A percentile compares a stretch with the other conserved stretches of the same genome.
phyloP scores from a whole-genome alignment of 2,113 vertebrate species.

The Notothenia rossii region DNA sequence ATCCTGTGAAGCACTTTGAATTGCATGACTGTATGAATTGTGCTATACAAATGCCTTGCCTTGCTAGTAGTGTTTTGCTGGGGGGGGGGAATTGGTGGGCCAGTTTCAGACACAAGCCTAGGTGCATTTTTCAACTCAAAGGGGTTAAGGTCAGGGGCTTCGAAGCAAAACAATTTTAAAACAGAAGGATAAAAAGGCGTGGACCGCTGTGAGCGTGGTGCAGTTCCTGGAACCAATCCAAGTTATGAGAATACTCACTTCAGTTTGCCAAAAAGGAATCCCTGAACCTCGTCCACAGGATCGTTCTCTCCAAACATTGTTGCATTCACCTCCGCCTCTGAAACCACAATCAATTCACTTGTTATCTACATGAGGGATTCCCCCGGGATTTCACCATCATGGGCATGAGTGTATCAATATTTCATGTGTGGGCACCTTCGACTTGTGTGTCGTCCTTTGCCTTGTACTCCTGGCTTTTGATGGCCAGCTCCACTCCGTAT shows the following conservation, averaged over 20 bases:
- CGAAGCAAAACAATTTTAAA: background rate
- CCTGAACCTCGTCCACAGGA: slow-evolving; percentile 97
- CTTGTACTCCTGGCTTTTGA: slow-evolving; percentile 99
- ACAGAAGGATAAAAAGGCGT: background rate
- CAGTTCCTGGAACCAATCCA: slow-evolving; percentile 48
- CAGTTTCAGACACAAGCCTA: too few relatives aligned
- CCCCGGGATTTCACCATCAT: slow-evolving; percentile 30
- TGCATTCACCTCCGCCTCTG: slow-evolving; percentile 91
- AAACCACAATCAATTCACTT: slow-evolving; percentile 66
- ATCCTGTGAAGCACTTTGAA: too few relatives aligned
- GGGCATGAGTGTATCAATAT: background rate
- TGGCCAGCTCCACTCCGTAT: slow-evolving; percentile 96
- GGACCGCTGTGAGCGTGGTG: slow-evolving; percentile 15
- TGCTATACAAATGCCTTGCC: too few relatives aligned
- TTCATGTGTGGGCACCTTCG: slow-evolving; percentile 84
- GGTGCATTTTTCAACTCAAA: too few relatives aligned
- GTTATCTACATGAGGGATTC: slow-evolving; percentile 51
- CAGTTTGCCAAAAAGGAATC: slow-evolving; percentile 97
- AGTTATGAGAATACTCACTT: slow-evolving; percentile 85
- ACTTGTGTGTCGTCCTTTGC: slow-evolving; percentile 99
- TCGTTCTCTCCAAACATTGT: slow-evolving; percentile 94
- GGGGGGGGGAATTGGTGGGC: too few relatives aligned
- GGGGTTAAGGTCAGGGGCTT: slow-evolving; percentile 12
- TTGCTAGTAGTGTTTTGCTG: too few relatives aligned
- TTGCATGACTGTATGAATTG: too few relatives aligned